Base-by-base conservation (phyloP, 2,888 invertebrate genomes). In the Ophion ventricosus region DNA sequence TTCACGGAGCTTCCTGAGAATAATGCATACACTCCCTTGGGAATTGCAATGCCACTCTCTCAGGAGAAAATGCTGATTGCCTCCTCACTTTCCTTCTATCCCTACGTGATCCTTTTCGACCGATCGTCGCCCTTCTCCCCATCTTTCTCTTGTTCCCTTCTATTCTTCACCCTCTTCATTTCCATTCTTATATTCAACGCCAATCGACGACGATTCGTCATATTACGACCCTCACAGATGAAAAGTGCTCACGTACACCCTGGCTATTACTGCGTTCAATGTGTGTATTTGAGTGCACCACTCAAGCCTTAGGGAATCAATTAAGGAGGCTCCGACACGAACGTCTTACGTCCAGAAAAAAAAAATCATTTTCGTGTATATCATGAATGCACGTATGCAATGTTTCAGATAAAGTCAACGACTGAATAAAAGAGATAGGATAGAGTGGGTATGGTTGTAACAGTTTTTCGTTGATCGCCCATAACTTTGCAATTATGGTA, bases 21-120 rank as follows among this genome's bases (percentile, higher is more conserved):
- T 87, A 88, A 87, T 89, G 86, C 87, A 88, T 85, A 85, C 87
- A 84, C 82, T 86, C 89, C 87, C 88, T 73, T 82, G 86, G 89
- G 90, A 85, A 63, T 66, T 82, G 82, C 84, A 82, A 66, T 77
- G 78, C 74, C 43, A 70, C 57, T 43, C 88, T 90, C 86, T 88
- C 88, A 91, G 88, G 84, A 86, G 26, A 79, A 89, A 92, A 90
- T 91, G 88, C 91, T 91, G 91, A 92, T 90, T 91, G 90, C 90
- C 85, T 80, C 76, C 67, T 64, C 74, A 70, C 67, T 69, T 69
- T 43, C 54, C 49, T 66, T 61, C 66, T 49, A 35, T 49, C 54
- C 66, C 63, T 75, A 63, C 67, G 75, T 56, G 63, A 83, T 29
- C 64, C 59, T 81, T 75, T 75, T 70, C 78, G 74, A 81, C 74